Conservation (phyloP, 2,797 vertebrate genomes). For the Neosilurus hyrtlii region DNA sequence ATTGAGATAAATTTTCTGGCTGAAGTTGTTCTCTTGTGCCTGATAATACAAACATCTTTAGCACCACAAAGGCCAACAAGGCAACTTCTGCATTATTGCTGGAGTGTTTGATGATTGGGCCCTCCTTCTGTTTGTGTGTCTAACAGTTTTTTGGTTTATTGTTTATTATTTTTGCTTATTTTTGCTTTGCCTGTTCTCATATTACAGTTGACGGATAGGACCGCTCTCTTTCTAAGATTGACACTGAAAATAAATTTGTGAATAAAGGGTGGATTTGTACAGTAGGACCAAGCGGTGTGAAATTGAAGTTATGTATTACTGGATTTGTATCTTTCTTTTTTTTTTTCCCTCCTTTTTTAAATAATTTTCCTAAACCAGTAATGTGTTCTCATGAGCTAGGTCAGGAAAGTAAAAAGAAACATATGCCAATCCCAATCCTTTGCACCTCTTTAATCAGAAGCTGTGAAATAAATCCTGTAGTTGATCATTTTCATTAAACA, state of each 20-base stretch:
- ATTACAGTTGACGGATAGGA: not conserved
- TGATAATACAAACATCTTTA: not conserved
- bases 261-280: not conserved
- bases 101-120: constrained; percentile 16
- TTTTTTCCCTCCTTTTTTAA: not conserved
- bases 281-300: constrained; percentile 8
- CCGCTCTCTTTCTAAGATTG: not conserved
- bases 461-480: not conserved
- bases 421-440: not conserved
- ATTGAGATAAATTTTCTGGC: not conserved
- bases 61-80: constrained; percentile 13
- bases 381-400: not conserved
- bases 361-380: not conserved
- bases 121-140: constrained; percentile 26
- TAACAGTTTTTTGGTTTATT: constrained; percentile 20
- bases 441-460: not conserved
- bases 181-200: constrained; percentile 27
- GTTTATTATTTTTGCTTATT: constrained; percentile 14
- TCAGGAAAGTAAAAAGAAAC: not conserved
- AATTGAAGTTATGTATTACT: constrained; percentile 17
- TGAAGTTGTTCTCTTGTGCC: constrained; percentile 32
- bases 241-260: not conserved
- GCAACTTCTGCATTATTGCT: constrained; percentile 32
- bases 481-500: not conserved
- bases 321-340: not conserved